Conservation (phyloP, 2,888 invertebrate species). For the Acanthosepion lycidas region DNA sequence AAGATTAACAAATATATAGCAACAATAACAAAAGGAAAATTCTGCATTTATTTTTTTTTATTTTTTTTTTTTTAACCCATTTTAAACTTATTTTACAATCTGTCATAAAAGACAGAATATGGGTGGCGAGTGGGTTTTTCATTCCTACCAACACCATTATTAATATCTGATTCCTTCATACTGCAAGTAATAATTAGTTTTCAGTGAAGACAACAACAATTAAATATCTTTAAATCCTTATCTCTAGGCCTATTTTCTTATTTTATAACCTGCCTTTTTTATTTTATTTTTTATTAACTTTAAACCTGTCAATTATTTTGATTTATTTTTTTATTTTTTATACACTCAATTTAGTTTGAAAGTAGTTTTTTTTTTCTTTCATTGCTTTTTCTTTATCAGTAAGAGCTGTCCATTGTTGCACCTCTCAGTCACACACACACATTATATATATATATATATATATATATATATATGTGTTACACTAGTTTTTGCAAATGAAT, state of each 20-base stretch:
- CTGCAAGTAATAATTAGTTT: background rate
- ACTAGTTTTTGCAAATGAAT: background rate
- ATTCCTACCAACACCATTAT: slow-evolving; percentile 22
- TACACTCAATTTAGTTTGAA: background rate
- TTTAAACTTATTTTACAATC: background rate
- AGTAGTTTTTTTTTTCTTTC: background rate
- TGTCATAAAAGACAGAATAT: background rate
- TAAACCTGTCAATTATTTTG: background rate
- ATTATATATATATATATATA: too few species aligned
- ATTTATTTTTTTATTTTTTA: background rate
- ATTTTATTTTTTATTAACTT: background rate
- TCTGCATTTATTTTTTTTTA: slow-evolving; percentile 17
- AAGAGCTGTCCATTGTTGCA: slow-evolving; percentile 17
- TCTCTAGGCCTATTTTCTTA: background rate
- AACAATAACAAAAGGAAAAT: slow-evolving; percentile 33
- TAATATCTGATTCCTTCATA: background rate
- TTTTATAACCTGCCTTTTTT: background rate
- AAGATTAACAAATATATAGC: slow-evolving; percentile 21
- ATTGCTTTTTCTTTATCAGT: background rate
- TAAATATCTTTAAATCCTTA: slow-evolving; percentile 18
- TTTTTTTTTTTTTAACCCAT: background rate
- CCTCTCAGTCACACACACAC: background rate
- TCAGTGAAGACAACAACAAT: background rate
- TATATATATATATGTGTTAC: background rate
- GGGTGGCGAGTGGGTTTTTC: slow-evolving; percentile 22